A percentile compares a stretch with the other conserved stretches of the same genome.
These are phyloP conservation scores for Calidris pugnax DNA, from an alignment of 2,113 vertebrate species.

Conservation along the genomic window DNA sequence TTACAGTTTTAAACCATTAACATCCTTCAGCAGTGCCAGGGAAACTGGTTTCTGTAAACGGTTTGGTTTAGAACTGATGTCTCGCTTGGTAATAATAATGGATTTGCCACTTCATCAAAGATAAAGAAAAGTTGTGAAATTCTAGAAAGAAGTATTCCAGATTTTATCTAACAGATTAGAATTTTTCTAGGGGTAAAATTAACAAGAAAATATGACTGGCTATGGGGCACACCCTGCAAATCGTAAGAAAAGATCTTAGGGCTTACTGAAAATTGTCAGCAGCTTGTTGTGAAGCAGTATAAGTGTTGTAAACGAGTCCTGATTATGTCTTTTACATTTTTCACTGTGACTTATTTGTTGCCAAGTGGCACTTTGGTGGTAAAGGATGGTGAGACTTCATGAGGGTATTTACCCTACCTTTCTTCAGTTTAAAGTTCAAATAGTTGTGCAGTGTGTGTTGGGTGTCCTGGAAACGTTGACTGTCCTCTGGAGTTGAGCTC, in stretches of 20 bases:
- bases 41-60: neutral
- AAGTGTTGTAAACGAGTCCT: neutral
- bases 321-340: neutral
- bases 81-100: neutral
- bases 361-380: neutral
- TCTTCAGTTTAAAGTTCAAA: neutral
- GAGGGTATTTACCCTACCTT: neutral
- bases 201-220: neutral
- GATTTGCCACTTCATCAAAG: neutral
- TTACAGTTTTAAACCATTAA: neutral
- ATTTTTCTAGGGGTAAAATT: neutral
- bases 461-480: neutral
- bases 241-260: neutral
- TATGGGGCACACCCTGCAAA: neutral
- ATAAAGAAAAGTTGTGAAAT: neutral
- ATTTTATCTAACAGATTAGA: neutral
- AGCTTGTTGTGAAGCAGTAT: neutral
- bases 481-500: neutral
- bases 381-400: neutral
- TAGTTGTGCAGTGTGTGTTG: neutral
- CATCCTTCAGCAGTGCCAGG: neutral
- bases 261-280: neutral
- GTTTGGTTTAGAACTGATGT: neutral
- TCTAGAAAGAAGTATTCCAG: neutral
- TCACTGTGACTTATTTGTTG: neutral